Evolutionary conservation across 2,113 vertebrate genomes (phyloP), one percentile per base, ranked within the genome.

Genomic region (Megalops atlanticus): DNA sequence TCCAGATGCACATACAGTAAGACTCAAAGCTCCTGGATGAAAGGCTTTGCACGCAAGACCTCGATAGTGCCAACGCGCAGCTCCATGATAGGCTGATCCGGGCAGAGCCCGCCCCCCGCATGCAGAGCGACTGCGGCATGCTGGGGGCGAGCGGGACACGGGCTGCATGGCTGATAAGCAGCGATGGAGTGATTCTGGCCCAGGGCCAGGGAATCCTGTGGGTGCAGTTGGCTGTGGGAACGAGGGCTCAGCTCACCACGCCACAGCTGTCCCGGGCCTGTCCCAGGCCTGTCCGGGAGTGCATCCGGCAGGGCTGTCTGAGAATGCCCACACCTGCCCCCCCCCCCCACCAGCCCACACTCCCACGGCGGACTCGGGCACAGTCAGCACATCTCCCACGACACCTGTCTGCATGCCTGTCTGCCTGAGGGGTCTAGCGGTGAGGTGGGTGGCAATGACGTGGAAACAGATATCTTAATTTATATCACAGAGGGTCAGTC

Each of bases 1-100:
- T 8, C 35, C 41, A 49, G 33, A n/a, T 7, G 43, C 39, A 31
- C 40, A 45, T n/a, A n/a, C n/a, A n/a, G n/a, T 43, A 43, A 4
- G 45, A 72, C 47, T 91, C 86, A 92, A 90, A 92, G 91, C 92
- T 89, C 83, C 77, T 82, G 89, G 91, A 93, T 93, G 88, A 91
- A 93, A 81, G 86, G 90, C 87, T 91, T 92, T 90, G 87, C 84
- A 81, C 78, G 87, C 85, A 91, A 92, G 91, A 88, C 89, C 90
- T 86, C 79, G 87, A 92, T 91, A 88, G 88, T 89, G 86, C 90
- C 84, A 64, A 72, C 38, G 64, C 27, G 49, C 3, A 88, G 89
- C 86, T 89, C 88, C 84, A 83, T 85, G 83, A 79, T 86, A 82
- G 88, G 89, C 88, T 91, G 89, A 90, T 82, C 84, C 76, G 77